These are phyloP conservation scores for Lycodopsis pacificus DNA, from an alignment of 2,797 vertebrate genomes.

Conservation along the genomic window DNA sequence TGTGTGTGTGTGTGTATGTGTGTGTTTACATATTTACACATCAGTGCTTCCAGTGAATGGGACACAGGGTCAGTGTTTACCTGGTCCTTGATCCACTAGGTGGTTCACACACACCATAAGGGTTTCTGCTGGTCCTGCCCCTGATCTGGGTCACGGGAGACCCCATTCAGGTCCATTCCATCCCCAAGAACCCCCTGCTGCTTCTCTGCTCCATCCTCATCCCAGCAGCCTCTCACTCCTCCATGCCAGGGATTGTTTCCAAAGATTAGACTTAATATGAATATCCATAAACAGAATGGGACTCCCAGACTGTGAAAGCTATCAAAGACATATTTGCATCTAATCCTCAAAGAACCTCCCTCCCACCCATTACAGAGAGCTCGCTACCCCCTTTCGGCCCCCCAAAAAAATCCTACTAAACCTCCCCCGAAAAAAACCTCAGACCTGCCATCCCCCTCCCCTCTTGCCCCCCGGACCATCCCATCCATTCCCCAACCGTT, in stretches of 20 bases:
- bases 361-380: slow-evolving; percentile 69
- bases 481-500: slow-evolving; percentile 83
- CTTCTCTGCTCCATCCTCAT: slow-evolving; percentile 59
- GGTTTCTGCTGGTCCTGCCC: slow-evolving; percentile 67
- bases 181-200: slow-evolving; percentile 76
- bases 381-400: slow-evolving; percentile 71
- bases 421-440: slow-evolving; percentile 55
- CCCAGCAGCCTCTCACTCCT: slow-evolving; percentile 73
- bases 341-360: slow-evolving; percentile 83
- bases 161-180: slow-evolving; percentile 74
- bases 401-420: slow-evolving; percentile 75
- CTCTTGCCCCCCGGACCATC: slow-evolving; percentile 79
- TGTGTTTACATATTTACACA: slow-evolving; percentile 37
- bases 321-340: slow-evolving; percentile 89
- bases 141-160: slow-evolving; percentile 74
- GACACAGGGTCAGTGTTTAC: slow-evolving; percentile 40
- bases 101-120: slow-evolving; percentile 39
- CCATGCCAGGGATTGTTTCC: slow-evolving; percentile 80
- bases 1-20: neutral
- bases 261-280: slow-evolving; percentile 86
- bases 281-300: slow-evolving; percentile 86
- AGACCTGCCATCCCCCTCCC: slow-evolving; percentile 76
- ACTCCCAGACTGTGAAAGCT: slow-evolving; percentile 86
- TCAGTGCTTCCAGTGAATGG: slow-evolving; percentile 11
- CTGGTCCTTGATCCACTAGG: slow-evolving; percentile 35